These are phyloP conservation scores for Orthosia gracilis DNA, from an alignment of 2,888 invertebrate genomes.

Conservation along the genomic window DNA sequence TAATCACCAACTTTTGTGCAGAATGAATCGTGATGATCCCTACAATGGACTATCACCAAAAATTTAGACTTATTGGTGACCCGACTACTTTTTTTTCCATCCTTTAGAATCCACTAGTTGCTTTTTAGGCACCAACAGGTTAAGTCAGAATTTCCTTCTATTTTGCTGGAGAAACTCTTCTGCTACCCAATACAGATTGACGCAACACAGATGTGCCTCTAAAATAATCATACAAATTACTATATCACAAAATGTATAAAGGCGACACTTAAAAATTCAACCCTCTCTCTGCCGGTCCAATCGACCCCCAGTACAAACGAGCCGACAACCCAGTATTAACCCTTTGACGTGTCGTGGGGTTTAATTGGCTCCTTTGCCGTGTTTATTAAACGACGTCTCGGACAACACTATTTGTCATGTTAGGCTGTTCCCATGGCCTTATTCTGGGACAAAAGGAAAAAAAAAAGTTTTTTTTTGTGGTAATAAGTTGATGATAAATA, in stretches of 20 bases:
- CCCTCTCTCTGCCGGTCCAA: conserved; percentile 55
- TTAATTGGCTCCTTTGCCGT: conserved; percentile 83
- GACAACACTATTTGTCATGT: conserved; percentile 82
- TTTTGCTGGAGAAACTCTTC: not conserved
- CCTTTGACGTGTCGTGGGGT: conserved; percentile 88
- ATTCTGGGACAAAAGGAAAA: conserved; percentile 68
- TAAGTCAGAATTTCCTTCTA: too few relatives aligned
- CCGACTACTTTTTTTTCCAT: too few relatives aligned
- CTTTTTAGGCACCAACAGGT: too few relatives aligned
- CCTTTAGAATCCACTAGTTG: too few relatives aligned
- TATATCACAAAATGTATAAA: conserved; percentile 66
- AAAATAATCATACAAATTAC: conserved; percentile 58
- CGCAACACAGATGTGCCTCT: conserved; percentile 59
- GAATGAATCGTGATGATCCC: too few relatives aligned
- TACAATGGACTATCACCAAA: too few relatives aligned
- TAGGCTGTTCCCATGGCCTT: conserved; percentile 79
- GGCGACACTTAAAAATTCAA: conserved; percentile 70
- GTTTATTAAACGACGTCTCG: conserved; percentile 85
- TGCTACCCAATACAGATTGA: not conserved
- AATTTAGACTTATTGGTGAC: too few relatives aligned
- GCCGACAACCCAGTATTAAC: conserved; percentile 82
- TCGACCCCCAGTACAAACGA: conserved; percentile 68
- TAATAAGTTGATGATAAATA: not conserved
- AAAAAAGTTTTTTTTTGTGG: not conserved
- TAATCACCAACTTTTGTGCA: not conserved